Base-by-base conservation (phyloP, 2,113 vertebrate species). In the Hydropotes inermis region DNA sequence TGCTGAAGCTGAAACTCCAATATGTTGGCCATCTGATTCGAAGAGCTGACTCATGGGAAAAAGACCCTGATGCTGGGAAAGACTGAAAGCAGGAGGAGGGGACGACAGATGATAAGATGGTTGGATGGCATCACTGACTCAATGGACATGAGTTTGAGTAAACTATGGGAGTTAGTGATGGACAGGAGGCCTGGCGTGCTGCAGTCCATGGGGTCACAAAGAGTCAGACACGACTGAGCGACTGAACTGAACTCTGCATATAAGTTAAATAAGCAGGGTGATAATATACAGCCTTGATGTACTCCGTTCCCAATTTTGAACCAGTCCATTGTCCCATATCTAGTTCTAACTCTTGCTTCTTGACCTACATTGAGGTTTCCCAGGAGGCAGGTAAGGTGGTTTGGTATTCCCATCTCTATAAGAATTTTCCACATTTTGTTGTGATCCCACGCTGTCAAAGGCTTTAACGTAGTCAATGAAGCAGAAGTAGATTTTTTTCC, bases 141-240 rank as follows among this genome's bases (percentile, higher is more conserved):
- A 67, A 67, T 67, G 8, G 8, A 67, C 8, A 67, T 67, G n/a
- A 67, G 64, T 67, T 36, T 36, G 64, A 21, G n/a, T 36, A 11
- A 67, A 67, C n/a, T 67, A n/a, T 17, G n/a, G 64, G 64, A 36
- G 64, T 21, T 36, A 17, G 17, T 36, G 17, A 67, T 67, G 33
- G 64, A 67, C 64, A 36, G 4, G 33, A 21, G 33, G 33, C 64
- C 8, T 17, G 8, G 19, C 1, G 0, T 67, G 64, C 8, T 67
- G 17, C n/a, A 67, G 64, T 67, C n/a, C 16, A 36, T 36, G 64
- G 64, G n/a, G 17, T 36, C 8, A 36, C n/a, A 67, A 36, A 11
- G 17, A 67, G 64, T 67, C 1, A 0, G 33, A 67, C 64, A 67
- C 0, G 1, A 67, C 64, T 36, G 17, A 67, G 64, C 9, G 16